Percentiles rank a stretch among this genome's conserved stretches.
Conservation (phyloP, 1,140 invertebrate genomes). For the Belonocnema kinseyi region DNA sequence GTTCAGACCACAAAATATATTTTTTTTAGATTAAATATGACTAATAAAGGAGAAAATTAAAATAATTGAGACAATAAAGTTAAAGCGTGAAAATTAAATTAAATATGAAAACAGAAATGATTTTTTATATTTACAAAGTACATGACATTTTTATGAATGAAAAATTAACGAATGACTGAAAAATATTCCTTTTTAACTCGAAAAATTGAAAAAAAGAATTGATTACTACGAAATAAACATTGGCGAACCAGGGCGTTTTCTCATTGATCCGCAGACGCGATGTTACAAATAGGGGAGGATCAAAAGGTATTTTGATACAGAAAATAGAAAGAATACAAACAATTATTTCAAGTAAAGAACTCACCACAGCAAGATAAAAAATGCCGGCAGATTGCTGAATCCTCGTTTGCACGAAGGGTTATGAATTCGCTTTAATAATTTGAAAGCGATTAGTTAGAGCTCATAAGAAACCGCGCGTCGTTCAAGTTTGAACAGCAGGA, state of each 20-base stretch:
- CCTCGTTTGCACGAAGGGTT: background rate
- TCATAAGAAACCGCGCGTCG: background rate
- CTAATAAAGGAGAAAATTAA: too few species aligned
- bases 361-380: constrained; percentile 5
- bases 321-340: background rate
- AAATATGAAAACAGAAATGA: too few species aligned
- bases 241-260: constrained; percentile 10
- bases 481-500: background rate
- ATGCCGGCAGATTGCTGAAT: background rate
- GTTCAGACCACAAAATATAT: too few species aligned
- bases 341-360: background rate
- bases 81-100: too few species aligned
- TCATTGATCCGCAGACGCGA: constrained; percentile 8
- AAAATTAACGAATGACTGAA: too few species aligned
- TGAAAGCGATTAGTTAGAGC: background rate
- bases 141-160: too few species aligned
- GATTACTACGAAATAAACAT: background rate
- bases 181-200: background rate
- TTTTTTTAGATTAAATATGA: too few species aligned
- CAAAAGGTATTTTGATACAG: background rate
- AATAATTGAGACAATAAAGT: too few species aligned
- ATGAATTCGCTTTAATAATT: background rate
- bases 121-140: too few species aligned
- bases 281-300: background rate
- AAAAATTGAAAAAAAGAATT: background rate